Evolutionary conservation across 1,140 invertebrate genomes (phyloP).

Genomic region (Monomorium pharaonis): DNA sequence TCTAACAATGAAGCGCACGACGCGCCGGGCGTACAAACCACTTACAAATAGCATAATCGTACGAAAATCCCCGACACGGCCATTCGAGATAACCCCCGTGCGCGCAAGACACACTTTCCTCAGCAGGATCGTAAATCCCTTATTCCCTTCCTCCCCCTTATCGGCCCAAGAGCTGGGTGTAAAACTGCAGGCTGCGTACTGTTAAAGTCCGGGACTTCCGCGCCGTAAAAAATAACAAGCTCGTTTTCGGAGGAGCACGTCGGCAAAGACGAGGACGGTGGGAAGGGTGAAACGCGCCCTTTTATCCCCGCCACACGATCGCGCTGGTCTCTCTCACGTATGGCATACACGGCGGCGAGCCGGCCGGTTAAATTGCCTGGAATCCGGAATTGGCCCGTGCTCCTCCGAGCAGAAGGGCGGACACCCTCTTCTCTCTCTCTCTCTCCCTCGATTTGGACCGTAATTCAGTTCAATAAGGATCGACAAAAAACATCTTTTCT

Average conservation of each 20-base stretch:
- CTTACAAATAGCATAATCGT: neutral
- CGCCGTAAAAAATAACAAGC: slow-evolving; percentile 81
- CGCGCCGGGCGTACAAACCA: neutral
- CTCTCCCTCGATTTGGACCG: slow-evolving; percentile 44
- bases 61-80: neutral
- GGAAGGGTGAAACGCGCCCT: slow-evolving; percentile 51
- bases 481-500: slow-evolving; percentile 51
- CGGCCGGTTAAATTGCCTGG: slow-evolving; percentile 77
- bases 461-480: slow-evolving; percentile 41
- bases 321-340: slow-evolving; percentile 3
- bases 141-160: slow-evolving; percentile 56
- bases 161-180: slow-evolving; percentile 59
- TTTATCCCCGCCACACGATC: slow-evolving; percentile 58
- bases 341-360: slow-evolving; percentile 43
- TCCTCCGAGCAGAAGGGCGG: slow-evolving; percentile 53
- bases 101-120: slow-evolving; percentile 10
- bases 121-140: slow-evolving; percentile 57
- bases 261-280: no score
- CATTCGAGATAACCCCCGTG: neutral
- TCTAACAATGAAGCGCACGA: neutral
- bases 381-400: slow-evolving; percentile 75
- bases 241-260: slow-evolving; percentile 53
- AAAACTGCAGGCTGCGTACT: slow-evolving; percentile 59
- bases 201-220: slow-evolving; percentile 55
- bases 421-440: no score